phyloP scores from a whole-genome alignment of 2,888 invertebrate genomes.

The Pharmacophagus antenor region DNA sequence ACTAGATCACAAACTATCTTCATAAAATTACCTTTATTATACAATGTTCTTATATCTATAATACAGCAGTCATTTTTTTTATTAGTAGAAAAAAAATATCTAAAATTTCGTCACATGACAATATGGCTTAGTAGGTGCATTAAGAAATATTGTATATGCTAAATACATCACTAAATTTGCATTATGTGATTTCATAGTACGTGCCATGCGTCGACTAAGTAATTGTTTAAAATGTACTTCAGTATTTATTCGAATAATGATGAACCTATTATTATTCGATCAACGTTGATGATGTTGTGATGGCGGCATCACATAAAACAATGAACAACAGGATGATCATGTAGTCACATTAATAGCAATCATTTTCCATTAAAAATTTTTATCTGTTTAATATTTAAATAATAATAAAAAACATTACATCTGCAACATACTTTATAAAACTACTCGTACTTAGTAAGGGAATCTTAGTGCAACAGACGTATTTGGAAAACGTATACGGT shows the following conservation, averaged over 20 bases:
- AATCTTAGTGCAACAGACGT: no score
- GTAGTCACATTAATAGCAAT: neutral
- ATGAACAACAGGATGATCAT: neutral
- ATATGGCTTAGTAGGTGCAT: neutral
- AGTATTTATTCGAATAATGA: neutral
- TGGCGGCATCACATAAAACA: no score
- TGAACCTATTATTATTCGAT: conserved; percentile 2
- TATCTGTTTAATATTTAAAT: no score
- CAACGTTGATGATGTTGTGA: neutral
- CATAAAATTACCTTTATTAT: conserved; percentile 20
- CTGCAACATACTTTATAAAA: no score
- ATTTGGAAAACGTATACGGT: no score
- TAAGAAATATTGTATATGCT: neutral
- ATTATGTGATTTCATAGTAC: neutral
- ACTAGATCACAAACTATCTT: conserved; percentile 28
- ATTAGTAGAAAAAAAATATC: neutral
- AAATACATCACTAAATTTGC: neutral
- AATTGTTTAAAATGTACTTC: neutral
- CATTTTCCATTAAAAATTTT: neutral
- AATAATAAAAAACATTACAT: no score
- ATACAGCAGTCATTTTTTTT: neutral
- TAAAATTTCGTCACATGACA: neutral
- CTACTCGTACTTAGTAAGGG: no score
- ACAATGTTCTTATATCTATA: neutral
- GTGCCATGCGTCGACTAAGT: neutral